Evolutionary conservation across 1,140 invertebrate species (phyloP), one percentile per base, ranked within the genome.

Genomic region (Pseudomyrmex pallidus): DNA sequence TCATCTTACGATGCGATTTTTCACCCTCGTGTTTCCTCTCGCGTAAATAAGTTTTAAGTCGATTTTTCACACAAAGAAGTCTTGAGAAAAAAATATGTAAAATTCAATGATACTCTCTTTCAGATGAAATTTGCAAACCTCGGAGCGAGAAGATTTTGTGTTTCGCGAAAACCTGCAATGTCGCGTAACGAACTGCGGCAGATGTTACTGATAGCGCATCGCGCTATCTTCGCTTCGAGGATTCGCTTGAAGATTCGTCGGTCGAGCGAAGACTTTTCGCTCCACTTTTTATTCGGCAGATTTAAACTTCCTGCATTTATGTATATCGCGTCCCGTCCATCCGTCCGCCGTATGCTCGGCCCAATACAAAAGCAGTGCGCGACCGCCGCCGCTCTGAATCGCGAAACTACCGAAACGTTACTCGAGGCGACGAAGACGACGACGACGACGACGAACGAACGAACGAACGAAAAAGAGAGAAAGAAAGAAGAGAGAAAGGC

Each of bases 361-460:
- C 22, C 22, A 62, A 85, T 25, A 72, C 59, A 62, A 70, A 63
- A 59, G 52, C 25, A 63, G 20, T 83, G 67, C 13, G 57, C 35
- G 35, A 35, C 35, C 5, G 61, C n/a, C 52, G 4, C 70, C 52
- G 2, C 70, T 63, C 64, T 44, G 52, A 82, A 83, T 86, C 59
- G 57, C 35, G 56, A 68, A 56, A 57, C 73, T 68, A 57, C 46
- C 72, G 67, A 83, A 87, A 73, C 68, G 70, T 74, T 78, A 56
- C 15, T 25, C 66, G 82, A 74, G 84, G 54, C 80, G 82, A 46
- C 80, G 74, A 87, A 80, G 73, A 74, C 17, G 66, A 54, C 7
- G 22, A 44, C 54, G 22, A 44, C 54, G 8, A 9, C 13, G 73
- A 22, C 78, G 57, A 44, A 35, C 35, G 35, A 35, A 35, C 46